These are phyloP conservation scores for Cyphomyrus discorhynchus DNA, from an alignment of 2,113 vertebrate genomes.

Conservation along the genomic window DNA sequence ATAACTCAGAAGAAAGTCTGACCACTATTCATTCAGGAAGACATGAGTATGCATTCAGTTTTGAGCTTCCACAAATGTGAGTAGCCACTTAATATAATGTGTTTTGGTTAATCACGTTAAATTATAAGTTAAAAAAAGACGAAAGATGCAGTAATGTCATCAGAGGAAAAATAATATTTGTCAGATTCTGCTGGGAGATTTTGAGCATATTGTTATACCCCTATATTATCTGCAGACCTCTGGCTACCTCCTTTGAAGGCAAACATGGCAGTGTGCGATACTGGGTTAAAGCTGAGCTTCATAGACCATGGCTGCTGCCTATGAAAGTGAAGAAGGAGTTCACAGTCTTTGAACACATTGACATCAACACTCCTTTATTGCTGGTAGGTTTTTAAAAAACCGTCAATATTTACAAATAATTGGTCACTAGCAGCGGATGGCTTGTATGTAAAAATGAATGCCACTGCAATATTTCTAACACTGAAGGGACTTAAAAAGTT, in stretches of 20 bases:
- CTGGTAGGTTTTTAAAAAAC: slow-evolving; percentile 67
- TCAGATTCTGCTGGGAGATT: not conserved
- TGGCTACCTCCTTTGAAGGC: slow-evolving; percentile 99
- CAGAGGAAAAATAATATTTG: not conserved
- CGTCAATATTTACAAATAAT: not conserved
- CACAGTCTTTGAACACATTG: slow-evolving; percentile 99
- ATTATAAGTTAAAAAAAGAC: not conserved
- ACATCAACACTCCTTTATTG: slow-evolving; percentile 99
- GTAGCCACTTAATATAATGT: slow-evolving; percentile 34
- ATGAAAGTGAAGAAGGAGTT: slow-evolving; percentile 99
- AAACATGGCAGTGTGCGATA: slow-evolving; percentile 98
- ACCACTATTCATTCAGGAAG: slow-evolving; percentile 94
- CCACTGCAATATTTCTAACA: not conserved
- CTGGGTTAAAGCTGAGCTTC: slow-evolving; percentile 98
- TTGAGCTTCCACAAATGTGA: slow-evolving; percentile 99
- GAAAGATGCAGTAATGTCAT: not conserved
- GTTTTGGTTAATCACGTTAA: not conserved
- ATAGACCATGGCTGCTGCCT: slow-evolving; percentile 95
- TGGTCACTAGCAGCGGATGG: not conserved
- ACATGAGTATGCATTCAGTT: slow-evolving; percentile 98
- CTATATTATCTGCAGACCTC: slow-evolving; percentile 70
- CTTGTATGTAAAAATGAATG: not conserved
- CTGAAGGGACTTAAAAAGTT: not conserved
- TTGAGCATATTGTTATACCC: not conserved
- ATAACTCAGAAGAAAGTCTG: slow-evolving; percentile 93